Base-by-base conservation (phyloP, 1,140 invertebrate species). In the fruit fly (Drosophila melanogaster) region DNA sequence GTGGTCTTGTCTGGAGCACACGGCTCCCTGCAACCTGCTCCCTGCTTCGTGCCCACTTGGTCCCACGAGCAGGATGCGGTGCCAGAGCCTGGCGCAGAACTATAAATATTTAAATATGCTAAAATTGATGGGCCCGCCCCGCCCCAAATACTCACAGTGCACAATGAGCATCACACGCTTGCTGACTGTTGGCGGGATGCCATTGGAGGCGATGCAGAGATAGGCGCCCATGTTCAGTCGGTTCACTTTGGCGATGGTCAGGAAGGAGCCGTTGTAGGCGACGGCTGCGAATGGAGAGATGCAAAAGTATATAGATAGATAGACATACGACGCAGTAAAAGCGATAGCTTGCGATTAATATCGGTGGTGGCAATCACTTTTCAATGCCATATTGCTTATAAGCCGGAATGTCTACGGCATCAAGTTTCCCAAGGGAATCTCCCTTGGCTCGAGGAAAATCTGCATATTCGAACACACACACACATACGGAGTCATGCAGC, bases 171-270 rank as follows among this genome's bases (percentile, higher is more conserved):
- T 96, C 77, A 98, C 96, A 83, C 97, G 94, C 93, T 98, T 97
- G 93, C 96, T 97, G 79, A 98, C 96, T 5, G 96, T 95, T 15
- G 97, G 97, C 35, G 97, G 97, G 2, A 98, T 95, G 14, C 96
- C 96, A 86, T 97, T 97, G 30, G 94, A 95, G 37, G 96, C 97
- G 71, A 98, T 97, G 92, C 97, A 98, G 19, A 98, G 93, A 92
- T 97, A 98, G 17, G 96, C 95, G 41, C 97, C 97, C 97, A 98
- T 98, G 87, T 98, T 96, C 24, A 97, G 93, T 44, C 97, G 94
- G 80, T 96, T 97, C 40, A 98, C 96, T 93, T 96, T 96, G 26
- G 94, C 94, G 72, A 98, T 95, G 80, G 95, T 96, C 79, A 98
- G 93, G 56, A 94, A 93, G 15, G 96, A 94, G 22, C 97, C 96